These are phyloP conservation scores for Calliphora vicina DNA, from an alignment of 1,140 invertebrate species.

Conservation along the genomic window DNA sequence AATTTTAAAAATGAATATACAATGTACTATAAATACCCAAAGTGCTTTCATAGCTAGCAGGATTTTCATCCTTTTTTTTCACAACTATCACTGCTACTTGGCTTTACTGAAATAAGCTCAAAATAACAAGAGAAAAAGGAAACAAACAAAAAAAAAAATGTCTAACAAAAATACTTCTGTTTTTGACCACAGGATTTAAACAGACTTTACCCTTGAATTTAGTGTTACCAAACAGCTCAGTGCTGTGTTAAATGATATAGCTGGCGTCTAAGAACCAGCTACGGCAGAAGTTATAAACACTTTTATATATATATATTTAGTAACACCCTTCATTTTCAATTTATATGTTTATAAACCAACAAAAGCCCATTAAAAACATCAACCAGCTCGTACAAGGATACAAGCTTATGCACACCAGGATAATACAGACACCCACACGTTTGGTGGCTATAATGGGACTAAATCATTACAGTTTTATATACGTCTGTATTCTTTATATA, in stretches of 20 bases:
- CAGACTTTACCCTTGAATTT: not conserved
- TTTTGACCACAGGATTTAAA: conserved; percentile 5
- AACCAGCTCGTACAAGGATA: not conserved
- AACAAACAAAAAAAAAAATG: not conserved
- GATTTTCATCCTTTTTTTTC: not conserved
- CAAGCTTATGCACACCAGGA: not conserved
- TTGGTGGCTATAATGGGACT: too few species aligned
- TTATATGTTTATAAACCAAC: conserved; percentile 8
- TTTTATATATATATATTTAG: not conserved
- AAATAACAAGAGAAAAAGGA: not conserved
- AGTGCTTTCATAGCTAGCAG: not conserved
- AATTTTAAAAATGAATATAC: not conserved
- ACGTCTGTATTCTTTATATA: too few species aligned
- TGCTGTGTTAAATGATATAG: too few species aligned
- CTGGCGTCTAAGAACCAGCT: not conserved
- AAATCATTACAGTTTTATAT: too few species aligned
- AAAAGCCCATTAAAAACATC: conserved; percentile 1
- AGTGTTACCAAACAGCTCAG: not conserved
- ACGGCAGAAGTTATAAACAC: not conserved
- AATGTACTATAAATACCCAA: not conserved
- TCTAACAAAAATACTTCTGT: conserved; percentile 10
- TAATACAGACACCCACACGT: too few species aligned
- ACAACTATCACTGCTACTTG: not conserved
- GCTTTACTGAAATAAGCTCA: not conserved
- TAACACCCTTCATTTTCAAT: not conserved